Evolutionary conservation across 35 echinoderm and acorn worm species (phyloP), one percentile per base, ranked within the genome.

Genomic region (Eucidaris tribuloides): DNA sequence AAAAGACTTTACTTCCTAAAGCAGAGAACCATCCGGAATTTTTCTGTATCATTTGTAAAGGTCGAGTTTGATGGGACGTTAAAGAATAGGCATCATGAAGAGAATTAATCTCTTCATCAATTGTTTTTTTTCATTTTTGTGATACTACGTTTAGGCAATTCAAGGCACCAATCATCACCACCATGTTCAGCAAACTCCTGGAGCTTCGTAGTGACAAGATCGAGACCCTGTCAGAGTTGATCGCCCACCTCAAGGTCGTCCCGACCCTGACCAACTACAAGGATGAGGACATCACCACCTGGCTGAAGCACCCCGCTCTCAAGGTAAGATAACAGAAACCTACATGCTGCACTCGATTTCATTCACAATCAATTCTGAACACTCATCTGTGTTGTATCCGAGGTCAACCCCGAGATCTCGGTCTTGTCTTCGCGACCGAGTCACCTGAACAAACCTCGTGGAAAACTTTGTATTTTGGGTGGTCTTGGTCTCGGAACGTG

Each of bases 221-320:
- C 40, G 59, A 78, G 19, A 70, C 83, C 52, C 54, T 96, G n/a
- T 72, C 56, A 18, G 84, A 96, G 32, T 58, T 77, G 39, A 65
- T 96, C 79, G 61, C 81, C 19, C 35, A 83, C 57, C 46, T 91
- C 65, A 65, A 84, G 24, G 38, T 45, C 18, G 50, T 91, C 25
- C 93, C 93, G 7, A 83, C 71, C 36, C 77, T 91, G 45, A 80
- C 76, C 11, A 58, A 87, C 58, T 62, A 78, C 62, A 60, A 72
- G 25, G 55, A 76, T 27, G 36, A 82, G 7, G 79, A 97, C 15
- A 49, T 72, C 38, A 76, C 77, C 29, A 63, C 77, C 55, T 89
- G 89, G 84, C 77, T 97, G 33, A 93, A 84, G 1, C 94, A 97
- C 65, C 94, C 94, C 58, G 85, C 90, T 59, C 58, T 97, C 49